These are phyloP conservation scores for Perognathus longimembris DNA, from an alignment of 2,113 vertebrate genomes.

Conservation along the genomic window DNA sequence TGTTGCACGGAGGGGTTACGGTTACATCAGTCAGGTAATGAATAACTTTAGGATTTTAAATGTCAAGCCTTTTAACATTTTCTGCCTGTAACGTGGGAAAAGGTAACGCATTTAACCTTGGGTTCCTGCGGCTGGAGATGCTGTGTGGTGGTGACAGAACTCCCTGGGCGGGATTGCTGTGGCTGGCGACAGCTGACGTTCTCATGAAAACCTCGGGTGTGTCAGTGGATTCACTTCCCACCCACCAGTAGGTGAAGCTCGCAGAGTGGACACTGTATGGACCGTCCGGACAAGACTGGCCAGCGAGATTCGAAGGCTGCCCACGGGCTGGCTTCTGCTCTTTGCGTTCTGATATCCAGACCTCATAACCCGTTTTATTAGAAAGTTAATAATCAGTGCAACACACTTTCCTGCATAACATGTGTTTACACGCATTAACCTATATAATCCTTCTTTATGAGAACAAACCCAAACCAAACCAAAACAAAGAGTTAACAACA, in stretches of 20 bases:
- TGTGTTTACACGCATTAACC: neutral
- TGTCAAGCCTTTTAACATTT: slow-evolving; percentile 4
- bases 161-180: neutral
- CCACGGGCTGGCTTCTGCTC: neutral
- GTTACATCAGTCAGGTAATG: too few relatives aligned
- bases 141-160: neutral
- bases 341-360: slow-evolving; percentile 3
- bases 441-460: neutral
- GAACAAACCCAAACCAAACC: neutral
- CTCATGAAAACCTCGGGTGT: slow-evolving; percentile 27
- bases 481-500: neutral
- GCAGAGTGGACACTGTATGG: neutral
- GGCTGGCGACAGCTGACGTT: neutral
- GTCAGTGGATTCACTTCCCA: neutral
- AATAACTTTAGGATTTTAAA: neutral
- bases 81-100: neutral
- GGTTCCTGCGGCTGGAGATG: neutral
- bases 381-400: neutral
- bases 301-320: neutral
- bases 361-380: neutral
- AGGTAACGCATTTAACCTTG: neutral
- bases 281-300: neutral
- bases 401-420: neutral
- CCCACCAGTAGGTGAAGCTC: neutral
- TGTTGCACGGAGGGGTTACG: too few relatives aligned